A percentile compares a stretch with the other conserved stretches of the same genome.
Conservation (phyloP, 2,888 invertebrate genomes). For the Parascotia fuliginaria region DNA sequence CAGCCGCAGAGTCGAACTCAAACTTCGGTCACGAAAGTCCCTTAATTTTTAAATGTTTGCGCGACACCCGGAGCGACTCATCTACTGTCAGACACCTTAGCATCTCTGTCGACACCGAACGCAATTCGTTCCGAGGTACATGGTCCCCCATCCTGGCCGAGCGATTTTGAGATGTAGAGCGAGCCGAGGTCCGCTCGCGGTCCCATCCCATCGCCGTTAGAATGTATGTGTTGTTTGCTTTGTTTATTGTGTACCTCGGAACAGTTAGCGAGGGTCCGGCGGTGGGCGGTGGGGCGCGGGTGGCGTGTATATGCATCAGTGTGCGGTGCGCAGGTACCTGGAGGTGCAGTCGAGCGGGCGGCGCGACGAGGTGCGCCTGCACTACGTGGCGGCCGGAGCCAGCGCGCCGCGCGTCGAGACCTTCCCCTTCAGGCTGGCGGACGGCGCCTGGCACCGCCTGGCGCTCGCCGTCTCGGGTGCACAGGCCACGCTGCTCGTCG, state of each 20-base stretch:
- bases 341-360: constrained; percentile 96
- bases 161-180: constrained; percentile 87
- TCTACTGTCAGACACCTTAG: constrained; percentile 64
- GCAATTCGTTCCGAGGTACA: constrained; percentile 87
- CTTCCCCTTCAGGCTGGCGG: constrained; percentile 94
- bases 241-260: constrained; percentile 85
- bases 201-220: constrained; percentile 67
- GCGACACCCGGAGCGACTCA: constrained; percentile 56
- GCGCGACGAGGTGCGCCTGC: constrained; percentile 93
- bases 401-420: constrained; percentile 90
- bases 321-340: constrained; percentile 89
- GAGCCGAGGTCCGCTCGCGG: constrained; percentile 77
- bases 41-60: constrained; percentile 30
- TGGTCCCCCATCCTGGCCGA: constrained; percentile 83
- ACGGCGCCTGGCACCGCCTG: constrained; percentile 95
- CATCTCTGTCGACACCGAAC: constrained; percentile 71
- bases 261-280: constrained; percentile 75
- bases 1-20: constrained; percentile 45
- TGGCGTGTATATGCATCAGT: constrained; percentile 56
- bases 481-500: constrained; percentile 93
- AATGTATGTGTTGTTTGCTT: constrained; percentile 80
- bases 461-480: constrained; percentile 94
- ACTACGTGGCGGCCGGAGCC: constrained; percentile 90
- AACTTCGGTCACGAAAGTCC: constrained; percentile 36
- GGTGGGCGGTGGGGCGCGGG: constrained; percentile 39